phyloP scores from a whole-genome alignment of 2,113 vertebrate genomes.

The Microcebus tavaratra region DNA sequence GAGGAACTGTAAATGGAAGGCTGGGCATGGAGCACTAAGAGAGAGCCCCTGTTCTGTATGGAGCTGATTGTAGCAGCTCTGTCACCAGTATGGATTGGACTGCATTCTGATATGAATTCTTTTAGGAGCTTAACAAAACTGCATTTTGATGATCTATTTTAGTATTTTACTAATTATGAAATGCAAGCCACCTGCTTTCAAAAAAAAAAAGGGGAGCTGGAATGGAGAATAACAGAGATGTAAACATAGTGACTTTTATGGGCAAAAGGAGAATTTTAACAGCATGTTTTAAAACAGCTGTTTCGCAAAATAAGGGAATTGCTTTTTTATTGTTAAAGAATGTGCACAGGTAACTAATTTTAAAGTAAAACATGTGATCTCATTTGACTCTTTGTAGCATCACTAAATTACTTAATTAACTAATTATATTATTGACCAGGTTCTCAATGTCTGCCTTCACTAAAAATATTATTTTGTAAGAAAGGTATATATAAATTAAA shows the following conservation, averaged over 20 bases:
- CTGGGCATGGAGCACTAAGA: accelerated
- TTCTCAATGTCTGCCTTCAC: not conserved
- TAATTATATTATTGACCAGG: not conserved
- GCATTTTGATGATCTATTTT: slow-evolving; percentile 62
- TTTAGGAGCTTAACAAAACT: slow-evolving; percentile 11
- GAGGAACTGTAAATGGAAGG: not conserved
- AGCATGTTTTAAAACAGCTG: slow-evolving; percentile 48
- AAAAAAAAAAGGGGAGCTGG: not conserved
- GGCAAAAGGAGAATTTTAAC: slow-evolving; percentile 59
- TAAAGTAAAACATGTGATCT: slow-evolving; percentile 14
- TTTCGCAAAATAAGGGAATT: slow-evolving; percentile 56
- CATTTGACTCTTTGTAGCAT: slow-evolving; percentile 28
- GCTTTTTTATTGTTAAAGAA: not conserved
- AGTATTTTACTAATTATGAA: slow-evolving; percentile 70
- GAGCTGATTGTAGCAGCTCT: not conserved
- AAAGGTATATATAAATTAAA: not conserved
- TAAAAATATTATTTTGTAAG: slow-evolving; percentile 11
- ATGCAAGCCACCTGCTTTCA: slow-evolving; percentile 61
- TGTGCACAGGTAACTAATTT: slow-evolving; percentile 34
- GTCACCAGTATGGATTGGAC: not conserved
- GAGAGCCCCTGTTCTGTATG: accelerated
- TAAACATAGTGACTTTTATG: slow-evolving; percentile 57
- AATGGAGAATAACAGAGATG: slow-evolving; percentile 46
- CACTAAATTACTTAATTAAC: slow-evolving; percentile 11
- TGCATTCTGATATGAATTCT: not conserved